These are phyloP conservation scores for Celastrina argiolus DNA, from an alignment of 2,888 invertebrate species.

Conservation along the genomic window DNA sequence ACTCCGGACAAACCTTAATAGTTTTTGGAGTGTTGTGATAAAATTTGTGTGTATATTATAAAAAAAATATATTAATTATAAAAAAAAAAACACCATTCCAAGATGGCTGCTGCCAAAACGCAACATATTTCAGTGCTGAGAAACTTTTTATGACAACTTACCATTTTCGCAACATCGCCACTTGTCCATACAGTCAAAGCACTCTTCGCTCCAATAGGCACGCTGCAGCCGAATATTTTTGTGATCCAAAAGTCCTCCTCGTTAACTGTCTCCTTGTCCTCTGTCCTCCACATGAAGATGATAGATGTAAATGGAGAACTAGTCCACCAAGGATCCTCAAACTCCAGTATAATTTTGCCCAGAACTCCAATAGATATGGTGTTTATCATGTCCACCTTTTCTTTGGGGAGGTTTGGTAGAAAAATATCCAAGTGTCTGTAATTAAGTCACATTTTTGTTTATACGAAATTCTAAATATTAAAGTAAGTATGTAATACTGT, in stretches of 20 bases:
- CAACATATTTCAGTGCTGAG: too few relatives aligned
- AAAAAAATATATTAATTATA: too few relatives aligned
- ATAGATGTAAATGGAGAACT: constrained; percentile 31
- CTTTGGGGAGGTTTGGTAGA: constrained; percentile 67
- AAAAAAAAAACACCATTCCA: too few relatives aligned
- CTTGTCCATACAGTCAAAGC: constrained; percentile 38
- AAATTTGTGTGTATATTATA: too few relatives aligned
- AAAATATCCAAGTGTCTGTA: constrained; percentile 67
- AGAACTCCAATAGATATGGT: constrained; percentile 80
- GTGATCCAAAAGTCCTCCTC: constrained; percentile 40
- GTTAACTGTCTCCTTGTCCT: constrained; percentile 33
- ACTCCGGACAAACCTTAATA: too few relatives aligned
- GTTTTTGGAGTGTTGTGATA: too few relatives aligned
- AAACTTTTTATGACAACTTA: constrained; percentile 23
- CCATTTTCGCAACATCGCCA: constrained; percentile 36
- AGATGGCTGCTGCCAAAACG: too few relatives aligned
- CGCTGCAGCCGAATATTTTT: constrained; percentile 30
- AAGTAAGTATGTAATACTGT: too few relatives aligned
- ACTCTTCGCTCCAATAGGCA: constrained; percentile 36
- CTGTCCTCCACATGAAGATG: constrained; percentile 41
- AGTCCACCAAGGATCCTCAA: constrained; percentile 81
- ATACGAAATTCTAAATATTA: too few relatives aligned
- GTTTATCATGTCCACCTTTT: constrained; percentile 75
- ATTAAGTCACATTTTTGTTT: constrained; percentile 14
- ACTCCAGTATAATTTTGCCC: constrained; percentile 81